Percentiles rank a stretch among this genome's conserved stretches.
Conservation (phyloP, 1,140 invertebrate genomes). For the Drosophila malerkotliana region DNA sequence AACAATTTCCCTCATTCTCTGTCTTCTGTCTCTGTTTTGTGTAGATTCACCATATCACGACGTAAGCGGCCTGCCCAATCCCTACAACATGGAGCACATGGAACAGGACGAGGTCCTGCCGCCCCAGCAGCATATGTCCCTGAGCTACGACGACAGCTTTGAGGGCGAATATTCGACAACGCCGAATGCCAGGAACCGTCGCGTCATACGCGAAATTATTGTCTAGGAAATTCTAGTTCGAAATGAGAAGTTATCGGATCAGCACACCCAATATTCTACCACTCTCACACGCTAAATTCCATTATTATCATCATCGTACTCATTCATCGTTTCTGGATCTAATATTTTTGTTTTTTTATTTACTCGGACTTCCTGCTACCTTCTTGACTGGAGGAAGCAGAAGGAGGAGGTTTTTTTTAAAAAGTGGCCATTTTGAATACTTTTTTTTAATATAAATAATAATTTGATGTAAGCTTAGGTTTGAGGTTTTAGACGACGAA, state of each 20-base stretch:
- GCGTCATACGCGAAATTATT: slow-evolving; percentile 97
- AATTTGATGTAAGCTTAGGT: slow-evolving; percentile 64
- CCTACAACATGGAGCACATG: slow-evolving; percentile 91
- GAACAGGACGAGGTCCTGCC: slow-evolving; percentile 89
- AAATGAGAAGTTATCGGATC: slow-evolving; percentile 17
- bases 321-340: slow-evolving; percentile 2
- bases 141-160: slow-evolving; percentile 95
- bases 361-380: background rate
- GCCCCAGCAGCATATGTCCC: slow-evolving; percentile 91
- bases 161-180: slow-evolving; percentile 97
- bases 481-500: slow-evolving; percentile 43
- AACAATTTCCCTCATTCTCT: slow-evolving; percentile 50
- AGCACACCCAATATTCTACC: slow-evolving; percentile 34
- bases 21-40: slow-evolving; percentile 47
- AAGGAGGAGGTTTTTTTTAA: slow-evolving; percentile 41
- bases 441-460: slow-evolving; percentile 47
- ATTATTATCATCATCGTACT: slow-evolving; percentile 6
- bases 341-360: slow-evolving; percentile 8
- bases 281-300: slow-evolving; percentile 29
- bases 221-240: slow-evolving; percentile 86
- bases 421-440: slow-evolving; percentile 63
- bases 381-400: slow-evolving; percentile 18
- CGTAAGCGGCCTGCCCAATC: slow-evolving; percentile 94
- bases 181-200: slow-evolving; percentile 93
- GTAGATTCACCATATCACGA: slow-evolving; percentile 96